Evolutionary conservation across 2,797 vertebrate genomes (phyloP).

Genomic region (Dipus sagitta): DNA sequence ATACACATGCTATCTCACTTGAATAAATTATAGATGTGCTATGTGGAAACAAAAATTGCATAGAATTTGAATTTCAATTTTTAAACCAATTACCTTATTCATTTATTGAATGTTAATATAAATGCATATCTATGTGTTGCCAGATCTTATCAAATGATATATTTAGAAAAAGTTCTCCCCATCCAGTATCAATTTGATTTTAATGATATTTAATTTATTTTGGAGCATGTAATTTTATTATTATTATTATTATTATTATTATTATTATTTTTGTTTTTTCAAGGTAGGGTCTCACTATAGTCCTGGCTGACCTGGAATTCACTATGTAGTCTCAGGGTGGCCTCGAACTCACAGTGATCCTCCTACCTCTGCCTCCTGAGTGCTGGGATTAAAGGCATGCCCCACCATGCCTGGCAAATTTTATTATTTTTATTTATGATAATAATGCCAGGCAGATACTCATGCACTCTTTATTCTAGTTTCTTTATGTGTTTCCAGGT

Average conservation of each 20-base stretch:
- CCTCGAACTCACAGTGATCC: no score
- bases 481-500: neutral
- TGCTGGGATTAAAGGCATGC: no score
- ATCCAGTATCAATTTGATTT: neutral
- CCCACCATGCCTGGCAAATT: no score
- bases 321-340: no score
- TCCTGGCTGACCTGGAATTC: no score
- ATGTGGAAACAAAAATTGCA: neutral
- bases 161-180: neutral
- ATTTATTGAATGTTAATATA: conserved; percentile 46
- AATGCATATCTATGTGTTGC: conserved; percentile 23
- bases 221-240: neutral
- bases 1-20: neutral
- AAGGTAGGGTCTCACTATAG: no score
- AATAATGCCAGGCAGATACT: neutral
- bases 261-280: no score
- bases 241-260: no score
- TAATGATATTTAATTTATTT: conserved; percentile 33
- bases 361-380: no score
- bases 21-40: neutral
- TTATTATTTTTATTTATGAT: conserved; percentile 4
- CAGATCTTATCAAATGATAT: conserved; percentile 31
- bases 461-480: neutral
- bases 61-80: conserved; percentile 51
- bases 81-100: conserved; percentile 46